A percentile compares a stretch with the other conserved stretches of the same genome.
These are phyloP conservation scores for Lycocerus yunnanus DNA, from an alignment of 2,888 invertebrate species.

Conservation along the genomic window DNA sequence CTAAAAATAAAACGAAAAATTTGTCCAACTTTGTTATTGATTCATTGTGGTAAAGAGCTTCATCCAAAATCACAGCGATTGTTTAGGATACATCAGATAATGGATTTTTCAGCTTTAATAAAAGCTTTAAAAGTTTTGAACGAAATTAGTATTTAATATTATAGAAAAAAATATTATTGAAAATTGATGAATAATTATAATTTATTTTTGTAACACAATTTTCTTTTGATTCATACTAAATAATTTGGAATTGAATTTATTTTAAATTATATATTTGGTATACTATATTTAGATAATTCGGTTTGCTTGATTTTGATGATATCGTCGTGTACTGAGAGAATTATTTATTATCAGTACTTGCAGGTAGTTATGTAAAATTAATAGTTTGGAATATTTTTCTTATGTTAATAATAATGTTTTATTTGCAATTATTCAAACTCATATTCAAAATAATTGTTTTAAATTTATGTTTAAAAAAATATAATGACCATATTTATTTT, in stretches of 20 bases:
- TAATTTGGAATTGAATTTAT: not conserved
- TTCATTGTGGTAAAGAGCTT: constrained; percentile 20
- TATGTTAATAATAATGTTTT: not conserved
- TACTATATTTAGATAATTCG: not conserved
- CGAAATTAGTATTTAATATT: not conserved
- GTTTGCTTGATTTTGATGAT: not conserved
- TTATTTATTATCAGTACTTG: not conserved
- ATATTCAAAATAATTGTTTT: not conserved
- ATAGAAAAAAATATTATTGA: not conserved
- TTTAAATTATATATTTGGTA: not conserved
- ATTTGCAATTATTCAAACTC: not conserved
- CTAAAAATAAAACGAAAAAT: constrained; percentile 3
- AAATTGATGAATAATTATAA: not conserved
- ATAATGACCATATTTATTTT: not conserved
- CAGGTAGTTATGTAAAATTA: not conserved
- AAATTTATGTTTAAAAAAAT: not conserved
- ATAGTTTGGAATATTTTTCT: not conserved
- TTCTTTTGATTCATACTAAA: not conserved
- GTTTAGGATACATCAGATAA: constrained; percentile 27
- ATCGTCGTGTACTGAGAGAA: not conserved
- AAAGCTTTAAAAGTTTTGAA: constrained; percentile 4
- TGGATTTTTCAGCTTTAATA: constrained; percentile 30
- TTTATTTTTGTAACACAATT: not conserved
- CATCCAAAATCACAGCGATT: constrained; percentile 25
- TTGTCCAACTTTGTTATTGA: constrained; percentile 16